Evolutionary conservation across 2,797 vertebrate genomes (phyloP).

Genomic region (Dendrocincla fuliginosa): DNA sequence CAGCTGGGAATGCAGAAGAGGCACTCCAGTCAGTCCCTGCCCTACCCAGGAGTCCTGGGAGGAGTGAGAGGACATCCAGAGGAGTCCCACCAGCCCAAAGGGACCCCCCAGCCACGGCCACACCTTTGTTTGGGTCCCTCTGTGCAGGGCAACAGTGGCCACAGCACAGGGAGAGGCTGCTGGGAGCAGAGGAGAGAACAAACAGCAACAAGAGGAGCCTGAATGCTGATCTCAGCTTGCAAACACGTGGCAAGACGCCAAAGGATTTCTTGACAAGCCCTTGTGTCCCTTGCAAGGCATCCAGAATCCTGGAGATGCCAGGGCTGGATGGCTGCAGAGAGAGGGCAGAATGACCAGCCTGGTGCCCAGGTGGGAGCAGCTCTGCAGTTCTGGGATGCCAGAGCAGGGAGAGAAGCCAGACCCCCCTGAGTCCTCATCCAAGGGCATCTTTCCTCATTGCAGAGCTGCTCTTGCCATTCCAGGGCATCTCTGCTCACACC

Average conservation of each 20-base stretch:
- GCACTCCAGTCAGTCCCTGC: not conserved
- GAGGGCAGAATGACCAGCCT: not conserved
- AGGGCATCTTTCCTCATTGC: not conserved
- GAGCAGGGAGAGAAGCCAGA: not conserved
- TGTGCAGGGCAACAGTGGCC: not conserved
- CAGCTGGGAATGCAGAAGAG: not conserved
- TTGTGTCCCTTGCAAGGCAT: not conserved
- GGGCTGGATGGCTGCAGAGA: not conserved
- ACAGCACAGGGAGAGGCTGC: not conserved
- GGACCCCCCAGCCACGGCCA: not conserved
- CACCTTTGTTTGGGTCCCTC: conserved; percentile 40
- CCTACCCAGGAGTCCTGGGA: not conserved
- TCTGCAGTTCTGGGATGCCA: not conserved
- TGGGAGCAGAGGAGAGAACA: not conserved
- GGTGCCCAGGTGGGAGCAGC: not conserved
- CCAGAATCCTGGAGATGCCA: not conserved
- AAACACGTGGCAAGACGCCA: not conserved
- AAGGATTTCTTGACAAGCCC: not conserved
- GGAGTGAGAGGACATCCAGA: not conserved
- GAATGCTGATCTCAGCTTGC: not conserved
- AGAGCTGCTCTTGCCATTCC: not conserved
- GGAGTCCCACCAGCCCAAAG: not conserved
- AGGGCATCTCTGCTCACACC: not conserved
- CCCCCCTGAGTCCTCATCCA: not conserved
- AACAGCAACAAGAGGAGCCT: conserved; percentile 13